Evolutionary conservation across 2,888 invertebrate species (phyloP), one percentile per base, ranked within the genome.

Genomic region (Cephus sareptanus): DNA sequence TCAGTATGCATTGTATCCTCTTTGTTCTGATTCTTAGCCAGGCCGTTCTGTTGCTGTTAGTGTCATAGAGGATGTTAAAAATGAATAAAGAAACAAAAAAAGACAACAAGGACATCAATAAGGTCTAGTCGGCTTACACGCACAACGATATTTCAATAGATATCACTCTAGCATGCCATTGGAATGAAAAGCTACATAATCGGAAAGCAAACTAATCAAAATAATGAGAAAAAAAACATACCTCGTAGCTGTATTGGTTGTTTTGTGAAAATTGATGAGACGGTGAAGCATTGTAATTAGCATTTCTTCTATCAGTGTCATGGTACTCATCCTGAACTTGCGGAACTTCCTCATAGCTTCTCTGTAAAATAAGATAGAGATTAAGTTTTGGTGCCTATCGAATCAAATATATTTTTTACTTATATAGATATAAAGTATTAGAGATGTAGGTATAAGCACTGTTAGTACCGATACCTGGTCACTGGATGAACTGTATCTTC

Each of bases 261-360:
- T 88, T 90, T 82, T 87, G 87, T 40, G 89, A 82, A 80, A 90
- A 89, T 80, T 89, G 88, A 83, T 88, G 90, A 69, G 88, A 82
- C 34, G 89, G 87, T 81, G 89, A 90, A 68, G 87, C 84, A 85
- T 86, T 88, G 82, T 90, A 90, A 85, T 91, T 91, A 76, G 91
- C 90, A 81, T 91, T 91, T 83, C 88, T 88, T 82, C 90, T 87
- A 78, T 91, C 91, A 75, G 88, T 88, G 37, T 91, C 90, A 74
- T 89, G 89, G 79, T 89, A 90, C 78, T 90, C 90, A 78, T 90
- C 88, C 68, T 86, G 86, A 23, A 79, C 79, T n/a, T 83, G 81
- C 33, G 85, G 87, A 40, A 83, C 79, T 79, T 89, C 90, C 76
- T 90, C 90, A 34, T 85, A 89, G 81, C 89, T 90, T 85, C 88